Conservation (phyloP, 2,113 vertebrate species). For the Tylochromis polylepis region DNA sequence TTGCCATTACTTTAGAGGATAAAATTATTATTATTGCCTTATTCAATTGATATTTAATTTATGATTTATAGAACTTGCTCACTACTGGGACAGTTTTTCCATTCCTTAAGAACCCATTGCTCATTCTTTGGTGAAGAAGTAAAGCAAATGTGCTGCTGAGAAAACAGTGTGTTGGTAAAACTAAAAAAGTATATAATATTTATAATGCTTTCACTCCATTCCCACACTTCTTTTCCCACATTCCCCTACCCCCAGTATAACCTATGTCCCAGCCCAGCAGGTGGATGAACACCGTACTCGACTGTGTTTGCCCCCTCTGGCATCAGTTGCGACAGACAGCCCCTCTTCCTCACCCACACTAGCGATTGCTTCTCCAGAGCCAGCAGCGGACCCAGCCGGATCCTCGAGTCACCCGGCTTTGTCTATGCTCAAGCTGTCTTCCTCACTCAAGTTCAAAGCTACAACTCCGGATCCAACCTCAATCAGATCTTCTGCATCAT, state of each 20-base stretch:
- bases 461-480: neutral
- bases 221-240: neutral
- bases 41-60: neutral
- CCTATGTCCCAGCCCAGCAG: slow-evolving; percentile 55
- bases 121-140: neutral
- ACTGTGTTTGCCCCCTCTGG: slow-evolving; percentile 55
- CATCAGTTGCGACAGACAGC: slow-evolving; percentile 37
- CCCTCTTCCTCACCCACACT: slow-evolving; percentile 36
- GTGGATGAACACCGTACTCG: slow-evolving; percentile 55
- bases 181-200: neutral
- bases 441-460: slow-evolving; percentile 10
- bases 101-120: neutral
- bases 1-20: neutral
- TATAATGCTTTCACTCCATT: neutral
- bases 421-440: neutral
- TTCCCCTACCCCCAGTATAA: slow-evolving; percentile 42
- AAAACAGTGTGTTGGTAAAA: neutral
- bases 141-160: neutral
- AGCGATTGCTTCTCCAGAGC: slow-evolving; percentile 25
- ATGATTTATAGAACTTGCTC: neutral
- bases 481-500: slow-evolving; percentile 3
- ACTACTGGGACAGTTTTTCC: neutral
- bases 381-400: neutral
- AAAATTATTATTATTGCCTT: neutral
- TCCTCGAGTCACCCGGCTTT: neutral